Evolutionary conservation across 1,140 invertebrate species (phyloP), one percentile per base, ranked within the genome.

Genomic region (Trichoplusia ni): DNA sequence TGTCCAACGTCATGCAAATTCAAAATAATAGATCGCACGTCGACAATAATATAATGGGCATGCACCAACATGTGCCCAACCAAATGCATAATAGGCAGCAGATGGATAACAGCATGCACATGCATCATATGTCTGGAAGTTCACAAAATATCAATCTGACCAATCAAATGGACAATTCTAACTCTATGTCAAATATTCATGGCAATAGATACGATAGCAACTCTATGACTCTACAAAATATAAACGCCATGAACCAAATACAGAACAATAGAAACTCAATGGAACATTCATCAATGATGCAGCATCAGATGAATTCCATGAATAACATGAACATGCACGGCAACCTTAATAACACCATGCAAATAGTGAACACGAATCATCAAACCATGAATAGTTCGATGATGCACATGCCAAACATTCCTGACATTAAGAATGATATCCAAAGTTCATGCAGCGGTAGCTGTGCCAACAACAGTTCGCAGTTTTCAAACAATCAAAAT

Each of bases 31-130:
- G 86, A 0, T 59, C 61, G 21, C 86, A 87, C 64, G 78, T 84
- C 21, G 88, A 90, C 16, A 82, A 75, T 62, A 88, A 81, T 54
- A 67, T 89, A 59, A 86, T 90, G 76, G 73, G 76, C 21, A 83
- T 90, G 75, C 86, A 90, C 67, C 86, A 84, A 74, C 85, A 89
- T 76, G 74, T 84, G 8, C 71, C 86, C 1, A 88, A 83, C 61
- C 86, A 89, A 78, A 84, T 89, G 75, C 86, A 89, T 47, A 89
- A 84, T 61, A 79, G 86, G 69, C 89, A 89, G 71, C 86, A 89
- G 31, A 80, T 90, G 60, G 86, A 89, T 49, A 91, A 82, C 13
- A 80, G 60, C 64, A 85, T 89, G 75, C 86, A 90, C 61, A 88
- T 90, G 81, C 89, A 90, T 72, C 88, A 90, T 67, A 84, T 90